phyloP scores from a whole-genome alignment of 2,113 vertebrate genomes.

The Halichoeres trimaculatus region DNA sequence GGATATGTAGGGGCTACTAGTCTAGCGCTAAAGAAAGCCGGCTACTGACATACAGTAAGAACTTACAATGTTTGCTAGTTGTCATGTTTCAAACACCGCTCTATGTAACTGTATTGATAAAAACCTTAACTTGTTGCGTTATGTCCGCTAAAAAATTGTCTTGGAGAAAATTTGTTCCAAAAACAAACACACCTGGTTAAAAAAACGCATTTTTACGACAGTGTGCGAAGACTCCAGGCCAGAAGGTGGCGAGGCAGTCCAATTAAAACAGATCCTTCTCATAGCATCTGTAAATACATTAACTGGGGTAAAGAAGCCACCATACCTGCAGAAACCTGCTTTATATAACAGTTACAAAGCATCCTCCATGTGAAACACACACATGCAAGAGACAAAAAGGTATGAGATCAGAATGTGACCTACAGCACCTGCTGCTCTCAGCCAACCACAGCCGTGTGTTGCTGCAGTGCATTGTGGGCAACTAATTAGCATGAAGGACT shows the following conservation, averaged over 20 bases:
- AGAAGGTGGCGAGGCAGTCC: too few relatives aligned
- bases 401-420: slow-evolving; percentile 48
- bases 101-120: too few relatives aligned
- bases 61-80: too few relatives aligned
- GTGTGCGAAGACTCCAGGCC: too few relatives aligned
- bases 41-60: too few relatives aligned
- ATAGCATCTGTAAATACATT: neutral
- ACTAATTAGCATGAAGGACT: slow-evolving; percentile 75
- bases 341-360: slow-evolving; percentile 27
- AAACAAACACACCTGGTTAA: neutral
- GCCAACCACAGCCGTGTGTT: slow-evolving; percentile 52
- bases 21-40: too few relatives aligned
- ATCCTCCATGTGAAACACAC: slow-evolving; percentile 12
- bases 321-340: slow-evolving; percentile 18
- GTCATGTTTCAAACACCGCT: too few relatives aligned
- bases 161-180: too few relatives aligned
- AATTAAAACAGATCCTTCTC: too few relatives aligned
- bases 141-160: neutral
- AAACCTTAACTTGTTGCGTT: too few relatives aligned
- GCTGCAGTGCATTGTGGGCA: slow-evolving; percentile 68
- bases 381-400: slow-evolving; percentile 12
- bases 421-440: slow-evolving; percentile 46
- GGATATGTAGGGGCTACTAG: too few relatives aligned
- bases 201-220: neutral
- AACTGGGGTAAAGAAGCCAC: neutral